Evolutionary conservation across 2,888 invertebrate genomes (phyloP), one percentile per base, ranked within the genome.

Genomic region (Trichopria drosophilae): DNA sequence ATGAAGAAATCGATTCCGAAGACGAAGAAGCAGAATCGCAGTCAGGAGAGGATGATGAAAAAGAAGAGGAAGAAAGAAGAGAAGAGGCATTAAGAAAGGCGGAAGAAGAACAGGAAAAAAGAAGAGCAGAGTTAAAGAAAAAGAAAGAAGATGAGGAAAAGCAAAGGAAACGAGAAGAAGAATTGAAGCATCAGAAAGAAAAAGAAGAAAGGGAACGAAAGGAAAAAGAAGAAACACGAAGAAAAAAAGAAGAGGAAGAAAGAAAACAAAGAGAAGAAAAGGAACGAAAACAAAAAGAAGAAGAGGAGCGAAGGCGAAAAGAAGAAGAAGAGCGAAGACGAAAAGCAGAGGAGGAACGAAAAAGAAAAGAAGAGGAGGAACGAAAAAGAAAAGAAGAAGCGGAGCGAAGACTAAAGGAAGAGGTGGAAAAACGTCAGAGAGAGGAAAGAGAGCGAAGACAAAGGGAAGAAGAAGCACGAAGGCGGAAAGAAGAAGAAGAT

Each of bases 1-100:
- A 57, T 4, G 56, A 66, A 15, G 64, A 67, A 16, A 67, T 68
- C 18, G 63, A 68, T 6, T 61, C 67, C 22, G 63, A 71, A 1
- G 63, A 65, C 4, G 63, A 64, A 4, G 58, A 58, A 29, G 57
- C 65, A 22, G 60, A 60, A 13, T 59, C 64, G 22, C 61, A 60
- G 3, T 56, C 60, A 22, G 60, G 64, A 39, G 49, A 50, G 32
- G 53, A 59, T 44, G 53, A 51, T 15, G 54, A 53, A 34, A 58
- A 55, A 19, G 37, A 48, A 13, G 46, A 45, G 1, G 19, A 52
- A 9, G 23, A 51, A 15, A 7, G 6, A 12, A 18, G 3, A 16
- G 28, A 28, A 6, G 24, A 18, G 22, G 5, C n/a, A 24, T 34
- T 20, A 12, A 51, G 47, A 20, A 40, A 36, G 39, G 53, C 36